These are phyloP conservation scores for Ptychadena robeensis DNA, from an alignment of 2,797 vertebrate genomes.

Conservation along the genomic window DNA sequence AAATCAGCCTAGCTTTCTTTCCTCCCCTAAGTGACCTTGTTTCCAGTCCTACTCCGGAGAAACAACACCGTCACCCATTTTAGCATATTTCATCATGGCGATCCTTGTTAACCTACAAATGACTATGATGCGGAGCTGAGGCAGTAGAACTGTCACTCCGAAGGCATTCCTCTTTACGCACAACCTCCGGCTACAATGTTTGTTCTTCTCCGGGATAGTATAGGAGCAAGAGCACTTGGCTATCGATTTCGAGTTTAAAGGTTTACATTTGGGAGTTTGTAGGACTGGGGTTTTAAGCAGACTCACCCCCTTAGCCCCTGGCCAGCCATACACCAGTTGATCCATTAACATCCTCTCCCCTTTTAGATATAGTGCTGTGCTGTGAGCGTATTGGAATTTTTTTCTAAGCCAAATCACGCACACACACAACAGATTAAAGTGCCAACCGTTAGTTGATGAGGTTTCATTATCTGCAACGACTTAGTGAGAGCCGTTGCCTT, in stretches of 20 bases:
- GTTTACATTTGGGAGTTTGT: conserved; percentile 75
- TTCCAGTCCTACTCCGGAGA: conserved; percentile 27
- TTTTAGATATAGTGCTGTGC: conserved; percentile 88
- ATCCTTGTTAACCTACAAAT: neutral
- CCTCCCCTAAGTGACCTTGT: conserved; percentile 40
- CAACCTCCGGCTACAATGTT: conserved; percentile 21
- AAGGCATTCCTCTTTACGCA: conserved; percentile 44
- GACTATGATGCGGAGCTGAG: conserved; percentile 26
- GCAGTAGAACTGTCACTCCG: conserved; percentile 22
- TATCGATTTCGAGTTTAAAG: conserved; percentile 25
- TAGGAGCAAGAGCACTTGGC: neutral
- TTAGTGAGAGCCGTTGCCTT: conserved; percentile 88
- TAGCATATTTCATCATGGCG: conserved; percentile 37
- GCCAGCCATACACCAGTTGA: conserved; percentile 88
- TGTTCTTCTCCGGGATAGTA: conserved; percentile 10
- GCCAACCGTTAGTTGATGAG: conserved; percentile 90
- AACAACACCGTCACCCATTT: conserved; percentile 25
- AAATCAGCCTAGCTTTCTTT: conserved; percentile 28
- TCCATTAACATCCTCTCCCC: conserved; percentile 88
- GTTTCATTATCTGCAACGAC: conserved; percentile 89
- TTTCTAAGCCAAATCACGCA: conserved; percentile 76
- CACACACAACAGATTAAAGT: conserved; percentile 82
- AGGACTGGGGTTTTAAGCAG: conserved; percentile 66
- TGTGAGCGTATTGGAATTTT: conserved; percentile 89
- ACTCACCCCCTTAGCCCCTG: conserved; percentile 78